Conservation (phyloP, 2,113 vertebrate genomes). For the Fukomys damarensis region DNA sequence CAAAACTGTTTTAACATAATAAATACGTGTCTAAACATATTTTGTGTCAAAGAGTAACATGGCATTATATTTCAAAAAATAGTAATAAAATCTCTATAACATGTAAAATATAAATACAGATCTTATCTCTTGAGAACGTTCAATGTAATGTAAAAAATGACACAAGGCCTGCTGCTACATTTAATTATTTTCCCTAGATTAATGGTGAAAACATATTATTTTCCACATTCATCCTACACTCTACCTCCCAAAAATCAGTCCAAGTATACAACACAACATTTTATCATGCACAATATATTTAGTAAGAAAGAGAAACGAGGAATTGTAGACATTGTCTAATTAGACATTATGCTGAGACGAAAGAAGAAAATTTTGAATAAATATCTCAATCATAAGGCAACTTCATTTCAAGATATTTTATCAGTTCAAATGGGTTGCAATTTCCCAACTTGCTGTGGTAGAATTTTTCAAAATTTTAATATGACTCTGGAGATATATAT, state of each 20-base stretch:
- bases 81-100: background rate
- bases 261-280: background rate
- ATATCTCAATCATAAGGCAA: background rate
- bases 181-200: background rate
- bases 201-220: background rate
- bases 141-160: background rate
- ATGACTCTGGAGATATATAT: background rate
- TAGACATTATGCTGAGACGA: background rate
- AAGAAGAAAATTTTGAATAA: background rate
- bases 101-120: background rate
- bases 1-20: background rate
- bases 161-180: background rate
- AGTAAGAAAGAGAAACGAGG: background rate
- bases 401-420: background rate
- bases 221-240: background rate
- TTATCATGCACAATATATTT: background rate
- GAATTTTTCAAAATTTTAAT: background rate
- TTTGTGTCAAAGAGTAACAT: background rate
- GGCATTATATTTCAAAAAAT: background rate
- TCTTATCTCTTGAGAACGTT: background rate
- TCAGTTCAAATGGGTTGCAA: background rate
- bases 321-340: background rate
- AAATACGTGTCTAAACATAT: background rate
- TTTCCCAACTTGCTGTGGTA: background rate
- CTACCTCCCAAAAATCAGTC: background rate